Evolutionary conservation across 2,113 vertebrate species (phyloP).

Genomic region (Prunella fulvescens): DNA sequence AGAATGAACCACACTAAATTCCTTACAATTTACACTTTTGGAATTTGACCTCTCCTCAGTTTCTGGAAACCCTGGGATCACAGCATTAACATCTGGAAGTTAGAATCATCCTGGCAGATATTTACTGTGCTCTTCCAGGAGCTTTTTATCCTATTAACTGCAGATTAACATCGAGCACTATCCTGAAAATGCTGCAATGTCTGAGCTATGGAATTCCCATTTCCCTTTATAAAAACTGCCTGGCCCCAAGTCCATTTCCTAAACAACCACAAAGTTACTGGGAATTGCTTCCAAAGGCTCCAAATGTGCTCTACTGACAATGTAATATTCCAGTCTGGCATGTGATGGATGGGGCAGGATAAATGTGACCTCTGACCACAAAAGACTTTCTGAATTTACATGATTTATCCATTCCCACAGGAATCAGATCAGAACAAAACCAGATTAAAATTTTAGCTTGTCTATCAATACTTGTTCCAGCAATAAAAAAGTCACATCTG

Average conservation of each 20-base stretch:
- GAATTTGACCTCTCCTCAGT: not conserved
- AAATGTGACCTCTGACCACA: conserved; percentile 2
- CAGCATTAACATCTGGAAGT: not conserved
- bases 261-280: not conserved
- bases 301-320: not conserved
- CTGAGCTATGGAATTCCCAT: not conserved
- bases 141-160: not conserved
- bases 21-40: not conserved
- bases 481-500: not conserved
- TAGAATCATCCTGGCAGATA: not conserved
- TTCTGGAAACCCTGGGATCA: not conserved
- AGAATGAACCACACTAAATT: not conserved
- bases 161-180: not conserved
- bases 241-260: not conserved
- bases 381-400: not conserved
- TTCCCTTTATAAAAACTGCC: not conserved
- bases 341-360: not conserved
- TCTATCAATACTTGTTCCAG: not conserved
- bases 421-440: not conserved
- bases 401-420: not conserved
- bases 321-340: not conserved
- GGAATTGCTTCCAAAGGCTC: not conserved
- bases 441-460: not conserved
- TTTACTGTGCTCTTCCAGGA: not conserved
- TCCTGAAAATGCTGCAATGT: not conserved